phyloP scores from a whole-genome alignment of 2,888 invertebrate species.

The Ichneumon xanthorius region DNA sequence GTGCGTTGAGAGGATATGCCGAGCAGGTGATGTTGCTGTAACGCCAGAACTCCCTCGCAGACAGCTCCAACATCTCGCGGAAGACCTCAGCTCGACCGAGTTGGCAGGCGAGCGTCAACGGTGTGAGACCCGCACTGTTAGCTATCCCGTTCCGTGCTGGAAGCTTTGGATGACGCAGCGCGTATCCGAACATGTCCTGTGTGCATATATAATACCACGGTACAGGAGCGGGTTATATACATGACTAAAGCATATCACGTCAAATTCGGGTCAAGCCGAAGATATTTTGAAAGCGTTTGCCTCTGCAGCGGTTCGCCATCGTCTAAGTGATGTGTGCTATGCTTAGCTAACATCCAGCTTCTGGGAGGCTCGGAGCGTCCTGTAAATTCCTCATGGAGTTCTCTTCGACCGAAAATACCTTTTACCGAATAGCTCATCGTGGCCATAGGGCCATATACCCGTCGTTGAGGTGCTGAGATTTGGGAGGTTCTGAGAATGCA shows the following conservation, averaged over 20 bases:
- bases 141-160: conserved; percentile 96
- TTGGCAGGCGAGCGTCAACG: conserved; percentile 98
- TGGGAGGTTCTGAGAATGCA: conserved; percentile 51
- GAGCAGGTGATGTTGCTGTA: conserved; percentile 99
- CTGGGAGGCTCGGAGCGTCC: conserved; percentile 48
- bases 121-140: conserved; percentile 96
- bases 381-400: conserved; percentile 59
- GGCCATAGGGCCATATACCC: background rate
- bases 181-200: conserved; percentile 99
- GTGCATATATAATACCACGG: conserved; percentile 54
- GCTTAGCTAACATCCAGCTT: conserved; percentile 39
- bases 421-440: conserved; percentile 61
- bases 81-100: conserved; percentile 98
- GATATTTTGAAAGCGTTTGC: conserved; percentile 50
- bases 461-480: conserved; percentile 40
- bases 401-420: conserved; percentile 63
- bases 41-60: conserved; percentile 98
- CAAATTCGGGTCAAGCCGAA: conserved; percentile 63
- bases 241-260: conserved; percentile 45
- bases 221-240: background rate
- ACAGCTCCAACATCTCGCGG: conserved; percentile 98
- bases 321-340: conserved; percentile 16
- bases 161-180: conserved; percentile 96
- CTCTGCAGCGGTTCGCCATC: background rate
- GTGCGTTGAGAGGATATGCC: conserved; percentile 97